Evolutionary conservation across 2,888 invertebrate genomes (phyloP), one percentile per base, ranked within the genome.

Genomic region (Argyresthia goedartella): DNA sequence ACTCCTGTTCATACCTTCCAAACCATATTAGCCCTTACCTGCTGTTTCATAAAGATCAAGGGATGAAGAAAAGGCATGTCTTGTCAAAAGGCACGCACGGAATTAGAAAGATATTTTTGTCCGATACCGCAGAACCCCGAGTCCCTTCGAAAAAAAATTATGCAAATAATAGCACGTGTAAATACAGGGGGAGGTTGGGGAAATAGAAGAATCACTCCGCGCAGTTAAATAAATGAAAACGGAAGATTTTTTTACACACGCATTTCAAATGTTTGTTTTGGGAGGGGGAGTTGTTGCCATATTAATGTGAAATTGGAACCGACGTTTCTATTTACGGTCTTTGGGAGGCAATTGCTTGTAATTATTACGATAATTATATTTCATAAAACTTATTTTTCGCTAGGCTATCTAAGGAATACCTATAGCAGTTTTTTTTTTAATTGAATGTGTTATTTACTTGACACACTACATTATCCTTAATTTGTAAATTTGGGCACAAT

Each of bases 41-140:
- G n/a, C 44, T 51, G n/a, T 15, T 34, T 7, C 14, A 35, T n/a
- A 45, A 51, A 14, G 51, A 43, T 15, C 35, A 9, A 16, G 34
- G 11, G 10, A n/a, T 42, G 15, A n/a, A 25, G 34, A 41, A 41
- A 50, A 50, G 42, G 14, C 34, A 25, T 10, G 47, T 47, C 33
- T n/a, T 11, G 34, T n/a, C 33, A 13, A 49, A 35, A 34, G 13
- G 15, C 16, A 64, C 62, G 63, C 71, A 82, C 81, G 70, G 76
- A 85, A 82, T 85, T 84, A 85, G 86, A 86, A 82, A 80, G 76
- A 74, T 82, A 85, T 85, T 85, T 85, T 81, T 81, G 81, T 70
- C 72, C 73, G 67, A 73, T 73, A 71, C 66, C 45, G 36, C 49
- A 41, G 13, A n/a, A 34, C 15, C 13, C 34, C 16, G 8, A 11